phyloP scores from a whole-genome alignment of 2,113 vertebrate species.

The Plecotus auritus region DNA sequence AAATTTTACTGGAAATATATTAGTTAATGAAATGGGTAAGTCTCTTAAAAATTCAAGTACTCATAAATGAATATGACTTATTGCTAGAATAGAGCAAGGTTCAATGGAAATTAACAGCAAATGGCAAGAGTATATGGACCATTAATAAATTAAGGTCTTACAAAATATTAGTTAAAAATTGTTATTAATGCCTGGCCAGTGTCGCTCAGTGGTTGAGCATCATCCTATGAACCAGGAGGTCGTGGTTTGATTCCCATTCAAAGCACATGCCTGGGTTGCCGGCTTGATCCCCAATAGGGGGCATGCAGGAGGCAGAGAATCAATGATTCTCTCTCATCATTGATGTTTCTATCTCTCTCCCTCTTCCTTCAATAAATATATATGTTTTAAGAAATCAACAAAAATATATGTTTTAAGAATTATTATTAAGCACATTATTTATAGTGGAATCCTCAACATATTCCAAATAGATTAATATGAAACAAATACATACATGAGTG shows the following conservation, averaged over 20 bases:
- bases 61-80: conserved; percentile 3
- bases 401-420: neutral
- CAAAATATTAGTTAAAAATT: neutral
- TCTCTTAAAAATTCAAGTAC: conserved; percentile 44
- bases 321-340: too few relatives aligned
- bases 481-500: neutral
- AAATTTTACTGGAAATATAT: conserved; percentile 53
- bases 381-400: neutral
- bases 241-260: too few relatives aligned
- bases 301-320: too few relatives aligned
- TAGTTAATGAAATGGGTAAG: conserved; percentile 45
- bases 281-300: too few relatives aligned
- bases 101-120: conserved; percentile 43
- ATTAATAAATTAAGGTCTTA: neutral
- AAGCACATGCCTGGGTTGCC: too few relatives aligned
- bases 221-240: too few relatives aligned
- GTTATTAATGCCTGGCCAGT: neutral
- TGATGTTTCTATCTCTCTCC: too few relatives aligned
- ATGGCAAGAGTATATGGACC: neutral
- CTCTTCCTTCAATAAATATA: too few relatives aligned
- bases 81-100: conserved; percentile 14
- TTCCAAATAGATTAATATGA: conserved; percentile 12
- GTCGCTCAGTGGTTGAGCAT: too few relatives aligned
- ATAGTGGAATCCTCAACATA: neutral
- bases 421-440: neutral